Percentiles rank a stretch among this genome's conserved stretches.
Conservation (phyloP, 2,888 invertebrate species). For the Hydrotaea cyrtoneurina region DNA sequence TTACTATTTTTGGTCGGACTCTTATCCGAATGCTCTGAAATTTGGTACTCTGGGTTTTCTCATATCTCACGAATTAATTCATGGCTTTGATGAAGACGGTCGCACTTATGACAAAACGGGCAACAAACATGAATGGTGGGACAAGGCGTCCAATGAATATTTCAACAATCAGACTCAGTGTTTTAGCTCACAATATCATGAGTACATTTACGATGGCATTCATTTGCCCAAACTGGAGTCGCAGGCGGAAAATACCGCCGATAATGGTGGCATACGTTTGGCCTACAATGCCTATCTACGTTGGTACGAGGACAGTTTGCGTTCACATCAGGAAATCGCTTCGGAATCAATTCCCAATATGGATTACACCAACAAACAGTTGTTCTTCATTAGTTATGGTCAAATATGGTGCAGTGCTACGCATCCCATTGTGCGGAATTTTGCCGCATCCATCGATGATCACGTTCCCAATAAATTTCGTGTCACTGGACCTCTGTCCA, state of each 20-base stretch:
- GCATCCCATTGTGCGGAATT: constrained; percentile 58
- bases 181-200: constrained; percentile 76
- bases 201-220: constrained; percentile 20
- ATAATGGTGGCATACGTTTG: constrained; percentile 77
- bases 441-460: constrained; percentile 69
- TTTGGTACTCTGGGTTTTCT: constrained; percentile 73
- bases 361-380: constrained; percentile 74
- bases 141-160: constrained; percentile 72
- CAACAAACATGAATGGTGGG: constrained; percentile 75
- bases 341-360: constrained; percentile 73
- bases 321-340: constrained; percentile 53
- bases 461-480: constrained; percentile 73
- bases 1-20: constrained; percentile 71
- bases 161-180: constrained; percentile 75
- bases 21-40: constrained; percentile 74
- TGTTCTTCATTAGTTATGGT: constrained; percentile 78
- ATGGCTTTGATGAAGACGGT: constrained; percentile 75
- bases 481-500: constrained; percentile 76
- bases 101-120: constrained; percentile 73
- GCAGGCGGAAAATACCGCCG: constrained; percentile 78
- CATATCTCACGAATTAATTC: constrained; percentile 76
- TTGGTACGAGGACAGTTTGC: constrained; percentile 71
- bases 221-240: constrained; percentile 70
- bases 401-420: constrained; percentile 77
- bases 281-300: constrained; percentile 76